A percentile compares a stretch with the other conserved stretches of the same genome.
Conservation (phyloP, 2,113 vertebrate genomes). For the Silurus meridionalis region DNA sequence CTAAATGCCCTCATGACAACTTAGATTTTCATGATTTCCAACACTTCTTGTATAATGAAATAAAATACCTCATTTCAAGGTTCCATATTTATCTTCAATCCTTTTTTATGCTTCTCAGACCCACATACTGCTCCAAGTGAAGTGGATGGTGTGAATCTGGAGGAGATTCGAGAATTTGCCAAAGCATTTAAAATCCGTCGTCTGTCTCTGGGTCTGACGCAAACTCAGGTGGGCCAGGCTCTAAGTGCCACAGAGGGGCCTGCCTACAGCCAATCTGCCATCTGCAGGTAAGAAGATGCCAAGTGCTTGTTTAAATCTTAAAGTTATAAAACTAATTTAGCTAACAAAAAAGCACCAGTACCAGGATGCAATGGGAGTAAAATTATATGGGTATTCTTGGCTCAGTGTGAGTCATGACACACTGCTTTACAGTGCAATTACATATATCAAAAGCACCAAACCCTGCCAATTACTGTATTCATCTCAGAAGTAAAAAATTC, state of each 20-base stretch:
- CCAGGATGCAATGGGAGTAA: neutral
- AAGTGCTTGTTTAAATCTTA: constrained; percentile 2
- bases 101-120: constrained; percentile 76
- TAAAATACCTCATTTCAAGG: neutral
- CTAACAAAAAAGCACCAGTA: neutral
- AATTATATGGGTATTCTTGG: neutral
- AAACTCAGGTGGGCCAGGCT: constrained; percentile 99
- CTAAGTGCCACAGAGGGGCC: constrained; percentile 97
- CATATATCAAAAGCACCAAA: neutral
- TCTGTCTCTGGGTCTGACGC: constrained; percentile 97
- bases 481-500: neutral
- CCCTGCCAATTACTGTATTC: neutral
- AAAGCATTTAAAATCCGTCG: constrained; percentile 99
- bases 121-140: constrained; percentile 93
- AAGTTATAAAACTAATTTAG: neutral
- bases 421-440: neutral
- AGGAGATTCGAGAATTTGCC: constrained; percentile 99
- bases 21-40: neutral
- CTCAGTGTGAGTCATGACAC: neutral
- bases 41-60: neutral
- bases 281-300: constrained; percentile 90
- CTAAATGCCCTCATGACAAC: neutral
- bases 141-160: constrained; percentile 98
- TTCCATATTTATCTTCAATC: constrained; percentile 8
- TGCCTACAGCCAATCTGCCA: constrained; percentile 99